Conservation (phyloP, 2,797 vertebrate species). For the Parauchenoglanis punctatus region DNA sequence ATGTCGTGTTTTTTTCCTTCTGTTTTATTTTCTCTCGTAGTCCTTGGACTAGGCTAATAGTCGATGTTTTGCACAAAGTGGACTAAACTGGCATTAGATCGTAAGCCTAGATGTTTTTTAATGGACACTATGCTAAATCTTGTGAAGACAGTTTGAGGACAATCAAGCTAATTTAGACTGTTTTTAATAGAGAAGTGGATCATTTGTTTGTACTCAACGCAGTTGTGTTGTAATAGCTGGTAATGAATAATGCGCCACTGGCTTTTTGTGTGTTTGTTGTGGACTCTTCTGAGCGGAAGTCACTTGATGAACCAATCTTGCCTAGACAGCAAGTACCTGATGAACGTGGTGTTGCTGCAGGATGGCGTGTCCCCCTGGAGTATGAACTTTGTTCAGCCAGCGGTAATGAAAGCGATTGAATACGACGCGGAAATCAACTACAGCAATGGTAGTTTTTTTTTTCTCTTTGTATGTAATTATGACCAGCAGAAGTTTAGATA, state of each 20-base stretch:
- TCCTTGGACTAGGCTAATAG: neutral
- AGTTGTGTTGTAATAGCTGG: neutral
- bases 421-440: constrained; percentile 50
- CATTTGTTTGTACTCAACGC: neutral
- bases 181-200: neutral
- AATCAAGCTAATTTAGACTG: neutral
- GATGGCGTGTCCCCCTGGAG: constrained; percentile 77
- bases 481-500: neutral
- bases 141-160: neutral
- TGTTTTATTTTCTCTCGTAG: neutral
- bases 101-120: neutral
- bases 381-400: constrained; percentile 66
- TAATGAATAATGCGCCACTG: constrained; percentile 41
- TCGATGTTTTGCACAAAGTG: neutral
- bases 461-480: neutral
- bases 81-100: neutral
- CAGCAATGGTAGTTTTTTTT: constrained; percentile 59
- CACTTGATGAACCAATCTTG: constrained; percentile 51
- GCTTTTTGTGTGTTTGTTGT: constrained; percentile 36
- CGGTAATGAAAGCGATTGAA: constrained; percentile 73
- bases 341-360: constrained; percentile 88
- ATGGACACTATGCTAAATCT: no score
- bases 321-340: constrained; percentile 61
- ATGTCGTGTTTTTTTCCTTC: neutral
- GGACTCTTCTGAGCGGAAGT: constrained; percentile 18